These are phyloP conservation scores for Lapara coniferarum DNA, from an alignment of 2,888 invertebrate species.

Conservation along the genomic window DNA sequence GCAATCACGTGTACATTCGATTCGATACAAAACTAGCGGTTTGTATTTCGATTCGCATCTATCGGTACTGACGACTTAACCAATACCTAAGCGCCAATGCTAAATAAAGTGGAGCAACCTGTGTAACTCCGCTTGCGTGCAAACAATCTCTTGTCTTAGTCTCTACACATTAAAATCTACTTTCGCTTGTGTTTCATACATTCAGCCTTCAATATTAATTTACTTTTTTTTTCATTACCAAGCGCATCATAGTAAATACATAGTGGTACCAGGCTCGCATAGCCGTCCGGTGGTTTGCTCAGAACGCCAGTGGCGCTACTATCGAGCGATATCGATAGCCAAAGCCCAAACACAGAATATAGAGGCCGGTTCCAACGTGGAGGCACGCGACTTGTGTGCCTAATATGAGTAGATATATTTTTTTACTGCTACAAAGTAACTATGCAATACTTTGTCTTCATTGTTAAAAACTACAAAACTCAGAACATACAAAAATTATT, in stretches of 20 bases:
- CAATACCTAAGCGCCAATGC: slow-evolving; percentile 24
- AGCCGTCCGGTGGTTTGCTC: slow-evolving; percentile 55
- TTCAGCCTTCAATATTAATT: slow-evolving; percentile 54
- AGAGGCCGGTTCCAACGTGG: slow-evolving; percentile 38
- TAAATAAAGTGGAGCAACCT: slow-evolving; percentile 50
- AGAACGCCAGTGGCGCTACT: slow-evolving; percentile 47
- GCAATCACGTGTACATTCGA: slow-evolving; percentile 6
- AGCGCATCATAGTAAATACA: slow-evolving; percentile 78
- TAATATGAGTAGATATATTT: slow-evolving; percentile 30
- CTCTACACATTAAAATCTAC: slow-evolving; percentile 31
- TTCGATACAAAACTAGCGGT: neutral
- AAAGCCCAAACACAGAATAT: slow-evolving; percentile 37
- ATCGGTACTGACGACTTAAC: slow-evolving; percentile 7
- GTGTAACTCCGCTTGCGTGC: slow-evolving; percentile 40
- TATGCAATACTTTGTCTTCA: neutral
- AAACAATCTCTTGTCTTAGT: slow-evolving; percentile 38
- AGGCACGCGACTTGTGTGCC: slow-evolving; percentile 27
- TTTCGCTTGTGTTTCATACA: slow-evolving; percentile 29
- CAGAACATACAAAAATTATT: neutral
- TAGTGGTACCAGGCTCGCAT: slow-evolving; percentile 76
- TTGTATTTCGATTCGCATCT: neutral
- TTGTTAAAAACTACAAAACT: neutral
- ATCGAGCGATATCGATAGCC: slow-evolving; percentile 44
- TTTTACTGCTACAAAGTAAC: too few relatives aligned
- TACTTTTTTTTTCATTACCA: slow-evolving; percentile 71